Percentiles rank a stretch among this genome's conserved stretches.
These are phyloP conservation scores for Scopus umbretta DNA, from an alignment of 2,113 vertebrate genomes.

Conservation along the genomic window DNA sequence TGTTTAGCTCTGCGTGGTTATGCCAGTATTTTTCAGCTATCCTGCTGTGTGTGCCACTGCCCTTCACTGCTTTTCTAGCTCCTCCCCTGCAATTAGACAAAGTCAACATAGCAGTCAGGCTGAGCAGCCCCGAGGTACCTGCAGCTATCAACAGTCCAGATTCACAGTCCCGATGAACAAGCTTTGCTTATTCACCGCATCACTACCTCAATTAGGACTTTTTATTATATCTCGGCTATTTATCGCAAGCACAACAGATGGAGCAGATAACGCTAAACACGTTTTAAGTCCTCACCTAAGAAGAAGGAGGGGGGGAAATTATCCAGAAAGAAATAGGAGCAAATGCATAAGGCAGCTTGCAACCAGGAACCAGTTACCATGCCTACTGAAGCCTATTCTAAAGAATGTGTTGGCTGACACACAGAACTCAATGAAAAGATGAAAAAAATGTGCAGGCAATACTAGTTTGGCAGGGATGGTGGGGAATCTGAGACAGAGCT, in stretches of 20 bases:
- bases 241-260: slow-evolving; percentile 68
- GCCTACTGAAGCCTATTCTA: slow-evolving; percentile 75
- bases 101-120: slow-evolving; percentile 88
- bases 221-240: slow-evolving; percentile 61
- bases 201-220: slow-evolving; percentile 70
- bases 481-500: slow-evolving; percentile 75
- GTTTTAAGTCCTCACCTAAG: slow-evolving; percentile 47
- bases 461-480: slow-evolving; percentile 71
- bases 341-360: slow-evolving; percentile 66
- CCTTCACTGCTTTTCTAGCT: slow-evolving; percentile 71
- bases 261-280: slow-evolving; percentile 65
- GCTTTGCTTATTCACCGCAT: slow-evolving; percentile 66
- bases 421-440: slow-evolving; percentile 78
- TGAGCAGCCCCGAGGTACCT: slow-evolving; percentile 80
- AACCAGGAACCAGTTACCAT: slow-evolving; percentile 77
- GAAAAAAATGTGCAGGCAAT: slow-evolving; percentile 76
- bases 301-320: not conserved
- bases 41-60: slow-evolving; percentile 74
- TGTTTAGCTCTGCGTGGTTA: slow-evolving; percentile 64
- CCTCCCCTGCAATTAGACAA: slow-evolving; percentile 99
- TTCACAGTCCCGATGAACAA: slow-evolving; percentile 46
- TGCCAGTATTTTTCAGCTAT: slow-evolving; percentile 66
- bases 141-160: slow-evolving; percentile 73
- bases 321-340: slow-evolving; percentile 61
- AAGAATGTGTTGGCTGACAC: slow-evolving; percentile 79